These are phyloP conservation scores for Aleiodes sp. DNA, from an alignment of 1,140 invertebrate genomes.

Conservation along the genomic window DNA sequence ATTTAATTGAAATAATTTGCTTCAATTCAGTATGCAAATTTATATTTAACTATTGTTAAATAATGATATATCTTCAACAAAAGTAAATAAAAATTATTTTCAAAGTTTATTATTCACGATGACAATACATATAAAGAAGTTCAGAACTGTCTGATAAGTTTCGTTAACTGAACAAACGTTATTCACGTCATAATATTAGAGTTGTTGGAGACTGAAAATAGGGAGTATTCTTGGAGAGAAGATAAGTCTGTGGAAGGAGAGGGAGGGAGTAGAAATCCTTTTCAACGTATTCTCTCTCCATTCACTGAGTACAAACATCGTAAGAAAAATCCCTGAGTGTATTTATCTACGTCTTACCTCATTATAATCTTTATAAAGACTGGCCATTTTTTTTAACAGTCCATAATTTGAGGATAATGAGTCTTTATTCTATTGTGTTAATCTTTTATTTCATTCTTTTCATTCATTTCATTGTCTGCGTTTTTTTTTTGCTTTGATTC, in stretches of 20 bases:
- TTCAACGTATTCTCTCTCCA: neutral
- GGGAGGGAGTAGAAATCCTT: neutral
- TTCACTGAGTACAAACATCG: constrained; percentile 3
- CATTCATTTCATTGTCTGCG: neutral
- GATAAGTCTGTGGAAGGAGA: no score
- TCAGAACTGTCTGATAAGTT: constrained; percentile 3
- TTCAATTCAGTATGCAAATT: no score
- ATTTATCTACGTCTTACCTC: constrained; percentile 9
- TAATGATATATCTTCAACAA: no score
- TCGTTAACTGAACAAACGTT: constrained; percentile 9
- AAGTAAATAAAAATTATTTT: no score
- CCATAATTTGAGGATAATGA: neutral
- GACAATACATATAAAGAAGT: neutral
- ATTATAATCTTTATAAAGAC: constrained; percentile 8
- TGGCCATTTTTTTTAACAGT: constrained; percentile 5
- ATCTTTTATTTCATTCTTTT: neutral
- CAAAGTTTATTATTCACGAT: neutral
- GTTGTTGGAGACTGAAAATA: neutral
- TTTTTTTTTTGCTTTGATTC: no score
- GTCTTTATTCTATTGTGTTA: neutral
- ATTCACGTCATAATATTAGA: neutral
- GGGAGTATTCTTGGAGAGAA: neutral
- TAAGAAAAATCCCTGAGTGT: constrained; percentile 2
- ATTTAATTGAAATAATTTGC: no score
- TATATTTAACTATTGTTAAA: no score